Evolutionary conservation across 2,113 vertebrate species (phyloP), one percentile per base, ranked within the genome.

Genomic region (Tautogolabrus adspersus): DNA sequence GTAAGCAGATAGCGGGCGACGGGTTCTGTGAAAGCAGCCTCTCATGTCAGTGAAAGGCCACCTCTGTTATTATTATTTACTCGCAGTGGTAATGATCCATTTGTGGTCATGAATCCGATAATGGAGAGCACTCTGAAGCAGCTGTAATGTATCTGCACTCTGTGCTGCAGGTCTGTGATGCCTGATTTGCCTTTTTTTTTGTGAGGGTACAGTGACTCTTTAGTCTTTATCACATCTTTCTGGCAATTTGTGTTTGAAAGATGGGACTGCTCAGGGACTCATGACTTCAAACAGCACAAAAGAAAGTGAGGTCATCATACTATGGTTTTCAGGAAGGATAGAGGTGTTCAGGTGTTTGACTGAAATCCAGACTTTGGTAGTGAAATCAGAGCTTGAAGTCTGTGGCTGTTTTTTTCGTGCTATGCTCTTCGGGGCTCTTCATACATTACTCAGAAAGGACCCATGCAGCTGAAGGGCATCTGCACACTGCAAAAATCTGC

Each of bases 61-160:
- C 2, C 15, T 70, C 80, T 59, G 42, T 86, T 77, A 67, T 75
- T 88, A 75, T 89, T 88, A 77, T 92, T 87, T 83, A 74, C 79
- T 77, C 59, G 11, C 58, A 55, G 72, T 63, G 57, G 54, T 79
- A 69, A 84, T 80, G 81, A 78, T 66, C 37, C 77, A 44, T 52
- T 72, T 70, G 75, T 70, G 74, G 64, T 82, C 47, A 66, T 75
- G 83, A 72, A 74, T 76, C 59, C 1, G 22, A 60, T 76, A 57
- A 78, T 60, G 76, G 68, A 72, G 67, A 40, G 67, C 67, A 62
- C 70, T 79, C 66, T 6, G 47, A 57, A 30, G 78, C 49, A 19
- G 82, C 74, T 72, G 38, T 62, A 61, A 74, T 74, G 79, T 49
- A 37, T 70, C 47, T 59, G 66, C 70, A 40, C 65, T 79, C 59